Evolutionary conservation across 2,888 invertebrate species (phyloP).

Genomic region (Gnatocerus cornutus): DNA sequence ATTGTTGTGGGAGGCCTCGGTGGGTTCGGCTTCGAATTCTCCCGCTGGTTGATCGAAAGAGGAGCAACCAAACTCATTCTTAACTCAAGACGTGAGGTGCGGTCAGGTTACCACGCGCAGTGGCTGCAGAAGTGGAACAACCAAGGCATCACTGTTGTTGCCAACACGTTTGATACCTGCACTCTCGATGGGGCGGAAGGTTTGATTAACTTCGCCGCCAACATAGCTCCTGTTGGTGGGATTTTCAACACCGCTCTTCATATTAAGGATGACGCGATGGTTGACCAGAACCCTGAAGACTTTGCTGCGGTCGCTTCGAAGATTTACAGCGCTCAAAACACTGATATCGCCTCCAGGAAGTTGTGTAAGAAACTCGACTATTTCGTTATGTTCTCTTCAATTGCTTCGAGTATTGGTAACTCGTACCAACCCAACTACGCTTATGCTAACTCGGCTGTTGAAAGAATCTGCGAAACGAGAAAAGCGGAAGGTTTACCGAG

Average conservation of each 20-base stretch:
- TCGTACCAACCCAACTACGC: constrained; percentile 38
- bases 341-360: constrained; percentile 30
- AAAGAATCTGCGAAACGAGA: constrained; percentile 37
- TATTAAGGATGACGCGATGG: constrained; percentile 72
- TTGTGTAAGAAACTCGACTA: constrained; percentile 32
- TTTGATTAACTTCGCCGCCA: constrained; percentile 68
- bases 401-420: constrained; percentile 40
- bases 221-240: constrained; percentile 75
- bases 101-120: constrained; percentile 76
- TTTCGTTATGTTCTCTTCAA: constrained; percentile 41
- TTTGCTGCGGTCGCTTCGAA: constrained; percentile 61
- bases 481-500: constrained; percentile 23
- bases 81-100: constrained; percentile 75
- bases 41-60: constrained; percentile 75
- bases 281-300: constrained; percentile 72
- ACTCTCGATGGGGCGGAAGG: constrained; percentile 68
- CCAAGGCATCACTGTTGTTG: constrained; percentile 64
- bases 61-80: constrained; percentile 76
- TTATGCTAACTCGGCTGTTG: constrained; percentile 40
- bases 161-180: constrained; percentile 69
- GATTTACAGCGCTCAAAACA: constrained; percentile 33
- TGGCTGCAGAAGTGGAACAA: constrained; percentile 67
- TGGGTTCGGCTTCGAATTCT: constrained; percentile 79
- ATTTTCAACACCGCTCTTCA: constrained; percentile 79
- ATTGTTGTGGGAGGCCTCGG: constrained; percentile 82